These are phyloP conservation scores for Geotrupes spiniger DNA, from an alignment of 2,888 invertebrate species.

Conservation along the genomic window DNA sequence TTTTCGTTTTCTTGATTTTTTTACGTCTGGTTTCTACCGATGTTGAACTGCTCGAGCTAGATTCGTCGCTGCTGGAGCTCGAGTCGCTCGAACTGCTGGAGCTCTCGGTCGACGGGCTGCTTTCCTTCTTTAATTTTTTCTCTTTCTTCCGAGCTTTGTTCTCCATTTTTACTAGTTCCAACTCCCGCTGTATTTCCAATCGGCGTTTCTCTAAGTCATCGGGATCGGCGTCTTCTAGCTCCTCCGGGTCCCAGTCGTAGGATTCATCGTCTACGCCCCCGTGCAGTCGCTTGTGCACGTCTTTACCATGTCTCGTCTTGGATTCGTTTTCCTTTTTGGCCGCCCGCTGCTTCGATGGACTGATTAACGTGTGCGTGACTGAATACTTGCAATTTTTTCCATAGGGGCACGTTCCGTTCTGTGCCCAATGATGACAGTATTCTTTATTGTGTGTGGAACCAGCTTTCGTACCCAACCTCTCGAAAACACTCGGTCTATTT, in stretches of 20 bases:
- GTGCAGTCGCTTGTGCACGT: constrained; percentile 62
- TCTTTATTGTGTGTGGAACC: constrained; percentile 54
- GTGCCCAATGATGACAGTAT: constrained; percentile 74
- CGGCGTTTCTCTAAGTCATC: constrained; percentile 74
- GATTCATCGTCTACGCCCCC: constrained; percentile 62
- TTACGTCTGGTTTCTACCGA: constrained; percentile 47
- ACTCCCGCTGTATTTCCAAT: constrained; percentile 71
- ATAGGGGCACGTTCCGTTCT: constrained; percentile 74
- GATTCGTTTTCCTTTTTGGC: constrained; percentile 63
- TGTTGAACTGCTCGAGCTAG: constrained; percentile 60
- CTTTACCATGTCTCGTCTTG: constrained; percentile 40
- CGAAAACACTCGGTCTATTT: constrained; percentile 76
- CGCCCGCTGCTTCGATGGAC: constrained; percentile 70
- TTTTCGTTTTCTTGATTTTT: constrained; percentile 45
- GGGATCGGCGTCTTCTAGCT: constrained; percentile 77
- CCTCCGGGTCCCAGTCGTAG: constrained; percentile 74
- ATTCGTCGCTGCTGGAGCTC: constrained; percentile 65
- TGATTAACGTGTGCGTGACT: constrained; percentile 69
- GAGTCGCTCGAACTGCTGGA: constrained; percentile 63
- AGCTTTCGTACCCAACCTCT: constrained; percentile 76
- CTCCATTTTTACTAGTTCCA: constrained; percentile 76
- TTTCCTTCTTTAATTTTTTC: constrained; percentile 64
- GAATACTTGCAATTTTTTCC: constrained; percentile 78
- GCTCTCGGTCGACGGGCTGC: constrained; percentile 66
- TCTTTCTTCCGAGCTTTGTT: constrained; percentile 67